phyloP scores from a whole-genome alignment of 2,797 vertebrate species.

The Spheniscus humboldti region DNA sequence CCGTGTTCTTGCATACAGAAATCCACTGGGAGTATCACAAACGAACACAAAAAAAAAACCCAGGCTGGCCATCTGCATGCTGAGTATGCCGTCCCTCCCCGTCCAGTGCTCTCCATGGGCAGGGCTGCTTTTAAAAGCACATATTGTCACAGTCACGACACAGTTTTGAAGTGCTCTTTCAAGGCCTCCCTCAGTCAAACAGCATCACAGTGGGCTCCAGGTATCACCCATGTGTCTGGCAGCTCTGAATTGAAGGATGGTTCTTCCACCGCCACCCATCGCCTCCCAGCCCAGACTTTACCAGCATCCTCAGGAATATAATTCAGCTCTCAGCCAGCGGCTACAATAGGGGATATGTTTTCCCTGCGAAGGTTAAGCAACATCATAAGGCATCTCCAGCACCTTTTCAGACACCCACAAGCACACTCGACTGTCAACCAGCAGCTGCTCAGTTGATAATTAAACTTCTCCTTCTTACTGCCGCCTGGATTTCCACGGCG shows the following conservation, averaged over 20 bases:
- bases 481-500: neutral
- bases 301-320: neutral
- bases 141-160: neutral
- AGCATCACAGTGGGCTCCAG: neutral
- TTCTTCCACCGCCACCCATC: neutral
- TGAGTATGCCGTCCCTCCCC: fast-evolving
- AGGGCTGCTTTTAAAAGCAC: neutral
- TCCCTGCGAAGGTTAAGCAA: neutral
- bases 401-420: neutral
- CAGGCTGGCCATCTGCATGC: neutral
- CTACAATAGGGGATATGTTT: neutral
- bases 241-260: neutral
- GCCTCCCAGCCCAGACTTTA: neutral
- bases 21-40: neutral
- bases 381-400: neutral
- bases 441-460: neutral
- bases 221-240: neutral
- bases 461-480: neutral
- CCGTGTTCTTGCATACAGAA: neutral
- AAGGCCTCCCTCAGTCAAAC: neutral
- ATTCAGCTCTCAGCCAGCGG: neutral
- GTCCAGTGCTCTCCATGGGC: neutral
- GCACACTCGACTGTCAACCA: neutral
- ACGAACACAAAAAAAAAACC: neutral
- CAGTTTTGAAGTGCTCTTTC: neutral